A percentile compares a stretch with the other conserved stretches of the same genome.
phyloP scores from a whole-genome alignment of 2,113 vertebrate genomes.

The Nycticebus coucang region DNA sequence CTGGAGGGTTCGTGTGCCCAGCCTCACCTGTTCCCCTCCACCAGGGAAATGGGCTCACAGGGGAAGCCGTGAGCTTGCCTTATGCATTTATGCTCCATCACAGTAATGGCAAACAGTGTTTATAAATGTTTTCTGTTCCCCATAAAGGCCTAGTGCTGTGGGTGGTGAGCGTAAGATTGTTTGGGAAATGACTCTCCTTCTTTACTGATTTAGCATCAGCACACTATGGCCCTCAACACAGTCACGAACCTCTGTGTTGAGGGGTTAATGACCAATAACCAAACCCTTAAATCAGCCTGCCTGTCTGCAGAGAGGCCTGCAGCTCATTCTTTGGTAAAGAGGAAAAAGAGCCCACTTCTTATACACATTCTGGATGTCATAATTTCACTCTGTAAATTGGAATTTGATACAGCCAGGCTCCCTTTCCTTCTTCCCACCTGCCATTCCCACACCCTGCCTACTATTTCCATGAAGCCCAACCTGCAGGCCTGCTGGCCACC shows the following conservation, averaged over 20 bases:
- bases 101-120: not conserved
- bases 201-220: constrained; percentile 57
- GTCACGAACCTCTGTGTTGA: constrained; percentile 13
- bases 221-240: not conserved
- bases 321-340: constrained; percentile 49
- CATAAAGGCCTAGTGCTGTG: not conserved
- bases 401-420: constrained; percentile 32
- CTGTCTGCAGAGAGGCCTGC: constrained; percentile 4
- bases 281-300: constrained; percentile 58
- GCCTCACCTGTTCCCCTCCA: not conserved
- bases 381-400: constrained; percentile 22
- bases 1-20: not conserved
- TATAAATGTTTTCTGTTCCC: not conserved
- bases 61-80: not conserved
- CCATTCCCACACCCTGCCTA: not conserved
- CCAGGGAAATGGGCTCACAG: not conserved
- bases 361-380: not conserved
- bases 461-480: not conserved
- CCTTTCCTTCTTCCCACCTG: not conserved
- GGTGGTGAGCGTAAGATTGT: not conserved
- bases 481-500: not conserved
- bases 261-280: constrained; percentile 67
- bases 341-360: constrained; percentile 39
- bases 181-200: constrained; percentile 28
- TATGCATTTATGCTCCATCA: not conserved